Percentiles rank a stretch among this genome's conserved stretches.
Conservation (phyloP, 2,888 invertebrate genomes). For the Endotricha flammealis region DNA sequence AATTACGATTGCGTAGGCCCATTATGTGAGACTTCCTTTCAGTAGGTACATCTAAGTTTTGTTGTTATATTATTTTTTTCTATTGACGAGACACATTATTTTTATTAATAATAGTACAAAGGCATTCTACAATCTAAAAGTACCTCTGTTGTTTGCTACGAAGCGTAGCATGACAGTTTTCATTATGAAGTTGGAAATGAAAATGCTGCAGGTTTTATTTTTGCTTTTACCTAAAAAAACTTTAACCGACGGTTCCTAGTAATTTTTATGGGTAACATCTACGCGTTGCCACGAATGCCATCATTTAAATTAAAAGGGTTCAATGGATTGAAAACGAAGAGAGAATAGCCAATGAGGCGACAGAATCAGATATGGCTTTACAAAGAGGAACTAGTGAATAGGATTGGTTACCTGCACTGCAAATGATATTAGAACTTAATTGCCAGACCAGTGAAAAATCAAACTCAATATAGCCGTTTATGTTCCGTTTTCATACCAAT, state of each 20-base stretch:
- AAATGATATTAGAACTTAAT: too few relatives aligned
- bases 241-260: not conserved
- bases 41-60: not conserved
- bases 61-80: not conserved
- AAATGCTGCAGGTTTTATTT: constrained; percentile 14
- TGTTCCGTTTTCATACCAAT: too few relatives aligned
- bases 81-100: constrained; percentile 5
- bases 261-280: not conserved
- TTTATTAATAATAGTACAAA: constrained; percentile 8
- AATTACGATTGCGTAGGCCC: constrained; percentile 5
- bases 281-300: not conserved
- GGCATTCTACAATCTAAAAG: constrained; percentile 13
- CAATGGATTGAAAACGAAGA: constrained; percentile 3
- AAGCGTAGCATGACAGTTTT: constrained; percentile 18
- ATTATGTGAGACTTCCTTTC: constrained; percentile 3
- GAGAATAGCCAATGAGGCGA: constrained; percentile 4
- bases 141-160: constrained; percentile 5
- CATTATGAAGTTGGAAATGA: constrained; percentile 21
- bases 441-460: too few relatives aligned
- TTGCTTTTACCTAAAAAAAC: constrained; percentile 13
- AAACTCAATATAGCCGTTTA: too few relatives aligned
- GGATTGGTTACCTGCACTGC: too few relatives aligned
- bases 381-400: too few relatives aligned
- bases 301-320: constrained; percentile 4
- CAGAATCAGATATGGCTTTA: too few relatives aligned